phyloP scores from a whole-genome alignment of 1,140 invertebrate genomes.

The Hycleus cichorii region DNA sequence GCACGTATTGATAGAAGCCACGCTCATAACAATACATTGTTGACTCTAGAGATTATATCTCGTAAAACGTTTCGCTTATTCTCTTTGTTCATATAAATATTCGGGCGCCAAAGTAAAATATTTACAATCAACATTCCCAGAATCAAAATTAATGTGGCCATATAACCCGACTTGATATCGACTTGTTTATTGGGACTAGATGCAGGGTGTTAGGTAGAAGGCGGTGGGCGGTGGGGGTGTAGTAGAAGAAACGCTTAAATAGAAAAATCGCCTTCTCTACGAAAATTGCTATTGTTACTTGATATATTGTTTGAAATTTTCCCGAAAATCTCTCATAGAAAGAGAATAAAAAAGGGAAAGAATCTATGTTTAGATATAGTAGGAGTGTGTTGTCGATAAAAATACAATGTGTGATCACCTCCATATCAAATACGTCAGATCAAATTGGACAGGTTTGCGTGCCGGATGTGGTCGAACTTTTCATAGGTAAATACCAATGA shows the following conservation, averaged over 20 bases:
- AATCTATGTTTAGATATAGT: too few species aligned
- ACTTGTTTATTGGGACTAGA: constrained; percentile 6
- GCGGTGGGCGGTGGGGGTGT: neutral
- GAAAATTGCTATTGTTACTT: too few species aligned
- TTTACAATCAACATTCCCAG: constrained; percentile 12
- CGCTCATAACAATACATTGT: constrained; percentile 18
- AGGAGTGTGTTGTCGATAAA: neutral
- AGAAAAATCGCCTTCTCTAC: too few species aligned
- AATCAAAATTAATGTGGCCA: constrained; percentile 16
- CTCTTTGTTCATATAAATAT: constrained; percentile 18
- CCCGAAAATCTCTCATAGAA: too few species aligned
- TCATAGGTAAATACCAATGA: constrained; percentile 14
- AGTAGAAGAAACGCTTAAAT: too few species aligned
- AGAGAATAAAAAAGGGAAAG: too few species aligned
- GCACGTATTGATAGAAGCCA: constrained; percentile 21
- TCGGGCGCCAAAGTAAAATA: constrained; percentile 14
- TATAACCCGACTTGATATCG: constrained; percentile 7
- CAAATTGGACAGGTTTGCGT: constrained; percentile 9
- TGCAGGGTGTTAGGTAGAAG: neutral
- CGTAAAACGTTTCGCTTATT: constrained; percentile 10
- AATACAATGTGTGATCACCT: constrained; percentile 7
- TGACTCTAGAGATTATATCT: constrained; percentile 21
- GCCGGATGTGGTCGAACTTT: constrained; percentile 13
- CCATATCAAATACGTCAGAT: constrained; percentile 12
- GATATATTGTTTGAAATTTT: too few species aligned